A percentile compares a stretch with the other conserved stretches of the same genome.
Conservation (phyloP, 2,888 invertebrate species). For the Trisateles emortualis region DNA sequence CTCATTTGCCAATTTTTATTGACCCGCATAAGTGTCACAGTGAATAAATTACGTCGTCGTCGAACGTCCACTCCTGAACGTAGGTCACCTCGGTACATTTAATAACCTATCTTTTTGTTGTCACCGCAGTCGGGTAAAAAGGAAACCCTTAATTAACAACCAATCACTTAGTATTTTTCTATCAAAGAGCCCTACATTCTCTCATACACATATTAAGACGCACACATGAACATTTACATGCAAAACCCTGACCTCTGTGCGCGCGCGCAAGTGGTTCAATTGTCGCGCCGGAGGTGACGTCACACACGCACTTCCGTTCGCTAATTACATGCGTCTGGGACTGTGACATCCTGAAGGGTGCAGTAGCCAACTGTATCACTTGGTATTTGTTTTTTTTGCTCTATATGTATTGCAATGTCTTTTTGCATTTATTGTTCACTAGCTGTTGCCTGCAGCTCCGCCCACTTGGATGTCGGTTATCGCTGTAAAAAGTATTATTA, state of each 20-base stretch:
- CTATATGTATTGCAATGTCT: background rate
- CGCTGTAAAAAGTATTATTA: too few relatives aligned
- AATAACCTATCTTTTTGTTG: too few relatives aligned
- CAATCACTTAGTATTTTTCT: background rate
- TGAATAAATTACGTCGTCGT: too few relatives aligned
- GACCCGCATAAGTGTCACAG: too few relatives aligned
- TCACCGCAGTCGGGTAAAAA: too few relatives aligned
- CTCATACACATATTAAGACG: background rate
- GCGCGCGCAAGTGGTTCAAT: conserved; percentile 54
- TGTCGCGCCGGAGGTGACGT: conserved; percentile 76
- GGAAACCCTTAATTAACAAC: background rate
- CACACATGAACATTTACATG: conserved; percentile 5
- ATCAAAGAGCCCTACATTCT: background rate
- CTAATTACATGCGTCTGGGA: conserved; percentile 72
- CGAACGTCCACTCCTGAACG: too few relatives aligned
- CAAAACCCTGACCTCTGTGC: conserved; percentile 71
- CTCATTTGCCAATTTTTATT: too few relatives aligned
- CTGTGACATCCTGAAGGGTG: conserved; percentile 55
- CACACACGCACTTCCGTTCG: conserved; percentile 71
- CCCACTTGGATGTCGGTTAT: too few relatives aligned
- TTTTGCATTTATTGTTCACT: too few relatives aligned
- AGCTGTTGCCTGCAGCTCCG: too few relatives aligned
- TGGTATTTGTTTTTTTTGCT: background rate
- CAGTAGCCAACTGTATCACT: conserved; percentile 16
- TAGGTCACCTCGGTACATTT: too few relatives aligned